phyloP scores from a whole-genome alignment of 2,113 vertebrate genomes.

The Tachycineta bicolor region DNA sequence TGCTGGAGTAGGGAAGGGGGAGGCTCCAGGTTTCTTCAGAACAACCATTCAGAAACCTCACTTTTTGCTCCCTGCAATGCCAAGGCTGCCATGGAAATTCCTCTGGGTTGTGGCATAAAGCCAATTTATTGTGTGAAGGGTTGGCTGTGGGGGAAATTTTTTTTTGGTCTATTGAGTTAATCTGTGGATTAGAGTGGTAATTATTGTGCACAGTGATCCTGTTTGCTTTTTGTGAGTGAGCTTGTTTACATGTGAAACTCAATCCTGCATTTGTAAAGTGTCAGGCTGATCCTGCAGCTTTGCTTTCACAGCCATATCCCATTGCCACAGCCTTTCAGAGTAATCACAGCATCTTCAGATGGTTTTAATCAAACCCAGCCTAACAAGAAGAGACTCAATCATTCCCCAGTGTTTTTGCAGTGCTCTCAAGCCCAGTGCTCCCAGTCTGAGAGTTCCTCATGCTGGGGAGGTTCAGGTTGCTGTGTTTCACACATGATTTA shows the following conservation, averaged over 20 bases:
- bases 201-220: not conserved
- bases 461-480: not conserved
- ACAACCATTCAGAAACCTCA: not conserved
- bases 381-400: not conserved
- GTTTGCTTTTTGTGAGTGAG: not conserved
- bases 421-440: not conserved
- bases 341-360: accelerated
- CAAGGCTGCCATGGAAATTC: not conserved
- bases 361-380: not conserved
- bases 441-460: not conserved
- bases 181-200: not conserved
- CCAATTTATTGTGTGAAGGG: not conserved
- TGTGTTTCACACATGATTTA: not conserved
- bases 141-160: not conserved
- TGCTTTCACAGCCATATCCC: not conserved
- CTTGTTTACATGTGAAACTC: not conserved
- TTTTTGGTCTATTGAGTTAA: not conserved
- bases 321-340: not conserved
- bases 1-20: not conserved
- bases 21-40: not conserved
- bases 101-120: not conserved
- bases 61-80: not conserved
- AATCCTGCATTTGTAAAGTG: not conserved
- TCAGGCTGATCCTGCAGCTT: not conserved
- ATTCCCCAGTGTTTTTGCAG: not conserved